These are phyloP conservation scores for Magallana gigas DNA, from an alignment of 1,140 invertebrate species.

Conservation along the genomic window DNA sequence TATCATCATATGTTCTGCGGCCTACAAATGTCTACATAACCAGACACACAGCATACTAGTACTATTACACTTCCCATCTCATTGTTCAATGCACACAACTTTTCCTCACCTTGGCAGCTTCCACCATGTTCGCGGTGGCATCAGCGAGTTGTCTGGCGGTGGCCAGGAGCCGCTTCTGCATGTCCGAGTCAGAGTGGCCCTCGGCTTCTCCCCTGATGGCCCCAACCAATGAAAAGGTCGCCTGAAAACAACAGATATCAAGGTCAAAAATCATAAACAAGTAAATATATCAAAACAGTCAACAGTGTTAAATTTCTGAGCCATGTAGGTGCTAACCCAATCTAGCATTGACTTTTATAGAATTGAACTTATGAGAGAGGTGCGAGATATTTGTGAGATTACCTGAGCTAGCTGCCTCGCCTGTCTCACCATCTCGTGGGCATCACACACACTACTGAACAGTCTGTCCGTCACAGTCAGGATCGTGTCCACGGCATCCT, in stretches of 20 bases:
- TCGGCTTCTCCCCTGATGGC: slow-evolving; percentile 97
- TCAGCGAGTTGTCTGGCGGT: slow-evolving; percentile 93
- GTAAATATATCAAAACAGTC: too few species aligned
- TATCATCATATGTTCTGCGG: too few species aligned
- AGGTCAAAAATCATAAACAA: not conserved
- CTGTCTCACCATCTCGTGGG: slow-evolving; percentile 95
- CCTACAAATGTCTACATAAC: too few species aligned
- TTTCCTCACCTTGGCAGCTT: slow-evolving; percentile 88
- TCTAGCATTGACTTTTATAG: too few species aligned
- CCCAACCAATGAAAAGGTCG: slow-evolving; percentile 94
- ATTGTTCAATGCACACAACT: not conserved
- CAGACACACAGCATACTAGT: too few species aligned
- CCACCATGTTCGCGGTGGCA: slow-evolving; percentile 96
- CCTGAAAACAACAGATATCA: slow-evolving; percentile 81
- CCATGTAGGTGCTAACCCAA: too few species aligned
- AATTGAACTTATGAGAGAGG: too few species aligned
- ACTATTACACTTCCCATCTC: too few species aligned
- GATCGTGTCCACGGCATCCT: slow-evolving; percentile 93
- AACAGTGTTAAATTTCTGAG: too few species aligned
- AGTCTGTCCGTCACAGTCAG: slow-evolving; percentile 93
- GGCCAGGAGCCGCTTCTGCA: slow-evolving; percentile 92
- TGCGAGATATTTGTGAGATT: slow-evolving; percentile 22
- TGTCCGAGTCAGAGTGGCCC: slow-evolving; percentile 90
- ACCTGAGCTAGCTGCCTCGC: slow-evolving; percentile 91
- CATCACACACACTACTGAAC: slow-evolving; percentile 90